Conservation (phyloP, 2,888 invertebrate species). For the Eupithecia abbreviata region DNA sequence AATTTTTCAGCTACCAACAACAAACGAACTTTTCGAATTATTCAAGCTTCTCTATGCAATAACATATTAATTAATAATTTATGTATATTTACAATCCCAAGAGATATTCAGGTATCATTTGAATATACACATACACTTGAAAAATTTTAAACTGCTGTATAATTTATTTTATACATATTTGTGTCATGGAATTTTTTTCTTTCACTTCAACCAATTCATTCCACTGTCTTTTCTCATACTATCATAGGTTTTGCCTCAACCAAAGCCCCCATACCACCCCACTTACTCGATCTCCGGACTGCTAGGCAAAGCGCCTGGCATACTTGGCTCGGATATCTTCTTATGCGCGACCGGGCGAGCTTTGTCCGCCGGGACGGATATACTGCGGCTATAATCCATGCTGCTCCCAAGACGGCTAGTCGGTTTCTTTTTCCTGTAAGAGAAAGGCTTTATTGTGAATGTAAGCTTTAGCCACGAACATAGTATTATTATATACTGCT, state of each 20-base stretch:
- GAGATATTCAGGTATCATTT: too few relatives aligned
- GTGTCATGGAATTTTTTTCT: too few relatives aligned
- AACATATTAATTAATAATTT: too few relatives aligned
- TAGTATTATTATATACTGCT: too few relatives aligned
- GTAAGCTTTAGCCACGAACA: too few relatives aligned
- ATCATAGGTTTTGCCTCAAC: slow-evolving; percentile 34
- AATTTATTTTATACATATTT: too few relatives aligned
- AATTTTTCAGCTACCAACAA: background rate
- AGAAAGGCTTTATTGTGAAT: too few relatives aligned
- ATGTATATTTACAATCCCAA: too few relatives aligned
- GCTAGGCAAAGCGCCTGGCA: slow-evolving; percentile 85
- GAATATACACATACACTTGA: too few relatives aligned
- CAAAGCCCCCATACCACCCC: slow-evolving; percentile 23
- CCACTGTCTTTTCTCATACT: background rate
- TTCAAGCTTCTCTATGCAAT: too few relatives aligned
- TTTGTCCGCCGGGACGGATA: slow-evolving; percentile 94
- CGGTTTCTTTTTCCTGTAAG: slow-evolving; percentile 88
- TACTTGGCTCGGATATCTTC: slow-evolving; percentile 82
- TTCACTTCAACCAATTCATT: background rate
- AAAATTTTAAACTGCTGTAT: too few relatives aligned
- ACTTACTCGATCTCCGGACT: slow-evolving; percentile 89
- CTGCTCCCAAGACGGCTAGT: slow-evolving; percentile 82
- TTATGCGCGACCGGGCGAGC: slow-evolving; percentile 73
- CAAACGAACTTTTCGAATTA: background rate
- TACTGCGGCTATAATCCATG: slow-evolving; percentile 93